Evolutionary conservation across 2,888 invertebrate species (phyloP).

Genomic region (Trichogramma dendrolimi): DNA sequence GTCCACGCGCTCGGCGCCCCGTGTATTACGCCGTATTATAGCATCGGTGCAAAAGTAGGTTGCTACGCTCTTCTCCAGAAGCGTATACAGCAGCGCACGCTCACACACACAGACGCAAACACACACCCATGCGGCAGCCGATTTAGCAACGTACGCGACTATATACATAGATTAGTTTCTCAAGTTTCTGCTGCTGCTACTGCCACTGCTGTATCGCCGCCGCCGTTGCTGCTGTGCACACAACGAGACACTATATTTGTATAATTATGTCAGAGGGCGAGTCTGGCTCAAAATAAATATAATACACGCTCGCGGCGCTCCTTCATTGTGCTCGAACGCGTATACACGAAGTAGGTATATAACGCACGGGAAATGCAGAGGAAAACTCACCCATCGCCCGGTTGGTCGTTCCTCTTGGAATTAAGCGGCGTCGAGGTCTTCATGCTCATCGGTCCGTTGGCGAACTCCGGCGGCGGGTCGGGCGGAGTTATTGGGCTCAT

Average conservation of each 20-base stretch:
- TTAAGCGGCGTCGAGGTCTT: slow-evolving; percentile 14
- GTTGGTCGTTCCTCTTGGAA: slow-evolving; percentile 26
- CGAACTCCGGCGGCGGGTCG: slow-evolving; percentile 46
- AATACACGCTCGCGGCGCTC: not conserved
- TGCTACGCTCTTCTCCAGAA: no score
- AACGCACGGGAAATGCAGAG: not conserved
- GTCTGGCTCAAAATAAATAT: slow-evolving; percentile 30
- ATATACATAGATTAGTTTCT: no score
- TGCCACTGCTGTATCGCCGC: no score
- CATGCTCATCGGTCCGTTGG: slow-evolving; percentile 39
- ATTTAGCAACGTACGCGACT: no score
- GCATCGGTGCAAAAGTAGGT: no score
- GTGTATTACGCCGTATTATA: no score
- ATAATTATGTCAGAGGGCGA: slow-evolving; percentile 47
- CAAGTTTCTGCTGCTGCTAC: no score
- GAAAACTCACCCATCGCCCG: slow-evolving; percentile 41
- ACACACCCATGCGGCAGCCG: no score
- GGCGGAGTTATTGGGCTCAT: slow-evolving; percentile 42
- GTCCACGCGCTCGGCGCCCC: no score
- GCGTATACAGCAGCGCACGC: not conserved
- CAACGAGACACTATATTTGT: slow-evolving; percentile 31
- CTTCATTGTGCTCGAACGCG: not conserved
- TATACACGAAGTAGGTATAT: no score
- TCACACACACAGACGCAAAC: no score
- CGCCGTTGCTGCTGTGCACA: no score